Conservation (phyloP, 2,113 vertebrate species). For the Rhinoptilus africanus region DNA sequence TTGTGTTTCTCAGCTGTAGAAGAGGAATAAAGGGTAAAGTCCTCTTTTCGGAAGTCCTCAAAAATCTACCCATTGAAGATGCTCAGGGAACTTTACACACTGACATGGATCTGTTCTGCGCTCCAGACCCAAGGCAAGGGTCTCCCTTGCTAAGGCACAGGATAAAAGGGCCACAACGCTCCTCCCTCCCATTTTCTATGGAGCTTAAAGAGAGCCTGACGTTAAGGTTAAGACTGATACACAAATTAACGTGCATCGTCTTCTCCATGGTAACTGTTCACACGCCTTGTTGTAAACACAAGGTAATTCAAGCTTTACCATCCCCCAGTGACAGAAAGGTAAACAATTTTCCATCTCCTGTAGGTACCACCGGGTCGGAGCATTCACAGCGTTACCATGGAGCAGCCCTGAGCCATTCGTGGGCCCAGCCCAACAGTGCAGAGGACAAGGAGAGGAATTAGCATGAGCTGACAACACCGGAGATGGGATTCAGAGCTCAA, state of each 20-base stretch:
- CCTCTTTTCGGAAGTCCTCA: background rate
- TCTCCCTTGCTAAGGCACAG: background rate
- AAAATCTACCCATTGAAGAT: background rate
- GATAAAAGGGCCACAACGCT: background rate
- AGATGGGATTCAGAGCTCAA: background rate
- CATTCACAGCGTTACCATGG: background rate
- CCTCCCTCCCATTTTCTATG: background rate
- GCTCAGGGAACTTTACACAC: background rate
- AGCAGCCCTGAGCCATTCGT: background rate
- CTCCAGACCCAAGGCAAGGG: background rate
- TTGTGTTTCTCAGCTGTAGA: background rate
- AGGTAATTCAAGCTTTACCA: background rate
- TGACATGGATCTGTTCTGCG: background rate
- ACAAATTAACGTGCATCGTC: background rate
- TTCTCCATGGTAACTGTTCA: background rate
- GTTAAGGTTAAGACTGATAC: background rate
- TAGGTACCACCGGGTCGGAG: background rate
- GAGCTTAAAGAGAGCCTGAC: background rate
- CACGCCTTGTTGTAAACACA: background rate
- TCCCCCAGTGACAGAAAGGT: background rate
- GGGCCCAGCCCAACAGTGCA: background rate
- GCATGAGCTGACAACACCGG: background rate
- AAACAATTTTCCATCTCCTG: background rate
- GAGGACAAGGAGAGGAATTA: background rate
- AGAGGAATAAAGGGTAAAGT: background rate